Conservation (phyloP, 2,888 invertebrate species). For the Lasioglossum villosulum region DNA sequence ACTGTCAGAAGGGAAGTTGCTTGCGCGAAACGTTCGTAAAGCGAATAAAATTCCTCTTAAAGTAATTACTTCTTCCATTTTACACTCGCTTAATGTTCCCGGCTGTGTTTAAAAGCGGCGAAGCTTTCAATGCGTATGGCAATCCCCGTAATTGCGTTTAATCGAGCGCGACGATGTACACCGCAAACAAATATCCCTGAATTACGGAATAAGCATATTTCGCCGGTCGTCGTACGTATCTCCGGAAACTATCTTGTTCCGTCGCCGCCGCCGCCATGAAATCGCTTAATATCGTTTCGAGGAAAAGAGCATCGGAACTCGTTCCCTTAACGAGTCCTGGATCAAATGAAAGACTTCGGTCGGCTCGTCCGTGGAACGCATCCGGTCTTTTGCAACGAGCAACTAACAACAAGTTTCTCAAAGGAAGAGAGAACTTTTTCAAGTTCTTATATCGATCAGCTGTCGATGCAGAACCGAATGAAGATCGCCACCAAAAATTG, state of each 20-base stretch:
- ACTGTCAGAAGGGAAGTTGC: slow-evolving; percentile 57
- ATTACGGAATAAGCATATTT: slow-evolving; percentile 1
- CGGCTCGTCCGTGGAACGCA: background rate
- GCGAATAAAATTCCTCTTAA: slow-evolving; percentile 16
- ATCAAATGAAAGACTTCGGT: background rate
- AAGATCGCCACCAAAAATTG: too few relatives aligned
- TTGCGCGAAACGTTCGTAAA: slow-evolving; percentile 32
- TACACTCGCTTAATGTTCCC: slow-evolving; percentile 6
- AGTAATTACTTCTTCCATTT: background rate
- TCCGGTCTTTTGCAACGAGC: background rate
- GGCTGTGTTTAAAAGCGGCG: background rate
- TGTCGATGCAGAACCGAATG: background rate
- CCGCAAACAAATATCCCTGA: background rate
- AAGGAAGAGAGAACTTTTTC: background rate
- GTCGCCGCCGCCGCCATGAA: background rate
- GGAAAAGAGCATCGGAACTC: background rate
- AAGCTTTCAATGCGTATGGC: background rate
- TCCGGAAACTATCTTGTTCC: background rate
- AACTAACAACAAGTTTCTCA: background rate
- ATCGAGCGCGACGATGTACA: background rate
- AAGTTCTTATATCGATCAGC: background rate
- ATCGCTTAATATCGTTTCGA: background rate
- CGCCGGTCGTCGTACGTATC: background rate
- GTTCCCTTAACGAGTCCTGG: background rate
- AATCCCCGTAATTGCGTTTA: slow-evolving; percentile 5